phyloP scores from a whole-genome alignment of 2,113 vertebrate genomes.

The Synodontis membranacea region DNA sequence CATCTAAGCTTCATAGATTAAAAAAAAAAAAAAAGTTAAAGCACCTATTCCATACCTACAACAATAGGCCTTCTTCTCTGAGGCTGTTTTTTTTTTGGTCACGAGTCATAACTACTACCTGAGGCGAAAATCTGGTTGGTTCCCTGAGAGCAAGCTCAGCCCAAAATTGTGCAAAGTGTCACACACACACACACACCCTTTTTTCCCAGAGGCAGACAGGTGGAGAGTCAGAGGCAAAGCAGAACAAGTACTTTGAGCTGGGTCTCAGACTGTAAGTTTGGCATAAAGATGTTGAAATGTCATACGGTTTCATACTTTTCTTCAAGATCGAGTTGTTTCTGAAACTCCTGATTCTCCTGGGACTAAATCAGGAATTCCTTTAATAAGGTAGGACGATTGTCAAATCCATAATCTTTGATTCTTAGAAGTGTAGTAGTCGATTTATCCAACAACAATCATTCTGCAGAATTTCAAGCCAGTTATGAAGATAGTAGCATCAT shows the following conservation, averaged over 20 bases:
- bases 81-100: not conserved
- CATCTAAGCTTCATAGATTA: not conserved
- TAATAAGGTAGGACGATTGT: constrained; percentile 19
- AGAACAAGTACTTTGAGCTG: not conserved
- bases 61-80: not conserved
- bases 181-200: not conserved
- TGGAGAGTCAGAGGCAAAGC: not conserved
- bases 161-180: not conserved
- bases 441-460: not conserved
- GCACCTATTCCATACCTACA: not conserved
- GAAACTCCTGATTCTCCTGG: not conserved
- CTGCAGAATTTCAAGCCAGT: not conserved
- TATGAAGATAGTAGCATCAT: not conserved
- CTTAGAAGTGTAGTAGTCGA: not conserved
- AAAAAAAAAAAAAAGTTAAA: too few species aligned
- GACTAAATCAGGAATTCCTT: not conserved
- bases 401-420: not conserved
- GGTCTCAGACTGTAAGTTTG: not conserved
- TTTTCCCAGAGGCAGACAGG: not conserved
- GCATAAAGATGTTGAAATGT: not conserved
- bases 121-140: not conserved
- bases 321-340: not conserved
- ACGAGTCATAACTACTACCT: not conserved
- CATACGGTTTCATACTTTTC: not conserved
- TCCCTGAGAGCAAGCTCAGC: not conserved